Conservation (phyloP, 2,113 vertebrate species). For the Catharus bicknelli region DNA sequence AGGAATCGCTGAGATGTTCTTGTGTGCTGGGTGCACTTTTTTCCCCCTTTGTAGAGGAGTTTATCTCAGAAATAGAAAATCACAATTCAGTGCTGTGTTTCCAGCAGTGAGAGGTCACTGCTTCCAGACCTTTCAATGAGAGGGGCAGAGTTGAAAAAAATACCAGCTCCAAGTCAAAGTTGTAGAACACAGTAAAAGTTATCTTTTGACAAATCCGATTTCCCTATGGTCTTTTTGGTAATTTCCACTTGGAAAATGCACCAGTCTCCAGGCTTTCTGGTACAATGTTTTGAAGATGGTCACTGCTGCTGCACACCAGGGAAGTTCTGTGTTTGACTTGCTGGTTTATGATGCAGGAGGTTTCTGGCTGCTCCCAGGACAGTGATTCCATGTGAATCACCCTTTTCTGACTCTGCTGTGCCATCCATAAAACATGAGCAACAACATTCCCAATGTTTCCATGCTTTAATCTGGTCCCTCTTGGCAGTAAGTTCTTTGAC, state of each 20-base stretch:
- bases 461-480: not conserved
- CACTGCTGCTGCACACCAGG: not conserved
- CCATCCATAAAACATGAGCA: not conserved
- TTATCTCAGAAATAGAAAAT: not conserved
- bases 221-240: not conserved
- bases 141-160: not conserved
- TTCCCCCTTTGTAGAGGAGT: not conserved
- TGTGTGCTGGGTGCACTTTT: not conserved
- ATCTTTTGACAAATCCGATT: not conserved
- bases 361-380: not conserved
- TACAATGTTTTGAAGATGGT: not conserved
- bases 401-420: not conserved
- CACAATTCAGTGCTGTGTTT: not conserved
- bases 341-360: not conserved
- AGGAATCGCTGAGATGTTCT: not conserved
- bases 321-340: not conserved
- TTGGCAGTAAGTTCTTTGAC: not conserved
- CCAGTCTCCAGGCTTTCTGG: not conserved
- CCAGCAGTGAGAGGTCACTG: not conserved
- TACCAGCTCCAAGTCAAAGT: not conserved
- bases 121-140: constrained; percentile 15
- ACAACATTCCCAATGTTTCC: not conserved
- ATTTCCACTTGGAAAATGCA: not conserved
- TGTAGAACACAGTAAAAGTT: not conserved
- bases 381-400: not conserved